Conservation (phyloP, 2,113 vertebrate species). For the Cygnus buccinator region DNA sequence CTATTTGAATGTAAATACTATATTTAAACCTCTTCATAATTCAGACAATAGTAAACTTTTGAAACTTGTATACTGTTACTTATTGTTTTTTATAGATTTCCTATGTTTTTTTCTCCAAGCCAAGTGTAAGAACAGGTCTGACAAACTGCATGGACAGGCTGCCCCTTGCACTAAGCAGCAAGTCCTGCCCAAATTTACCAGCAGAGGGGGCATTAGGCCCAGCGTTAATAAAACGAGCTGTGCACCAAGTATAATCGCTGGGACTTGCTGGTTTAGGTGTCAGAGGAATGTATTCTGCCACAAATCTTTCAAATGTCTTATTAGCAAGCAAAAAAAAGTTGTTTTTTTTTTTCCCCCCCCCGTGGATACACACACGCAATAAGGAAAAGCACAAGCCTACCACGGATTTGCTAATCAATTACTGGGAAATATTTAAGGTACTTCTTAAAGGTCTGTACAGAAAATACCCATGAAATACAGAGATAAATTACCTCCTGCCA, state of each 20-base stretch:
- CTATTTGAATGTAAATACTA: not conserved
- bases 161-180: fast-evolving
- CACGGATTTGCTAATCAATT: not conserved
- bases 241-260: fast-evolving
- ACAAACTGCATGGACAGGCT: fast-evolving
- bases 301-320: not conserved
- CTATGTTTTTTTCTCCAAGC: not conserved
- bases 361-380: not conserved
- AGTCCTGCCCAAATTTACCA: not conserved
- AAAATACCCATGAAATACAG: not conserved
- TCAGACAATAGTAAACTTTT: not conserved
- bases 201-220: not conserved
- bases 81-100: not conserved
- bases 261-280: fast-evolving
- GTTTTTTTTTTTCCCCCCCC: not conserved
- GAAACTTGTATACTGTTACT: not conserved
- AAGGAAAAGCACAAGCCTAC: not conserved
- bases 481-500: not conserved
- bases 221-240: fast-evolving
- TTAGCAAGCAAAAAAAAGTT: not conserved
- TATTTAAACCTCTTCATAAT: not conserved
- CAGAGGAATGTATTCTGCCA: fast-evolving
- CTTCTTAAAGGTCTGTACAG: not conserved
- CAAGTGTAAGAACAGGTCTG: not conserved
- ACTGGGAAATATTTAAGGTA: not conserved